Evolutionary conservation across 2,888 invertebrate genomes (phyloP), one percentile per base, ranked within the genome.

Genomic region (Eurytoma adleriae): DNA sequence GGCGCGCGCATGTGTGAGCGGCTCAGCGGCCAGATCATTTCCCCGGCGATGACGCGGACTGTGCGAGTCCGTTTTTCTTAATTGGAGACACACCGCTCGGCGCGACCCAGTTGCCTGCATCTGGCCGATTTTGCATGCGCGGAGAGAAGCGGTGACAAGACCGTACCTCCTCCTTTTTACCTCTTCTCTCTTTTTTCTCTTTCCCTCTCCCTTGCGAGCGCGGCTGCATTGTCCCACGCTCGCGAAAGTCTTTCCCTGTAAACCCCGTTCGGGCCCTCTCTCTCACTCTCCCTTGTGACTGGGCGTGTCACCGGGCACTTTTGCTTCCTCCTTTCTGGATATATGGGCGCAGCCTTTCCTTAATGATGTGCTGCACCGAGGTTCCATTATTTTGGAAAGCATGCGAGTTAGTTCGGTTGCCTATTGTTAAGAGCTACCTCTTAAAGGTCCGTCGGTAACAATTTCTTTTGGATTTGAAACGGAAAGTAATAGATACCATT

Each of bases 81-180:
- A 86, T 85, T 85, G 84, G 85, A 69, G 62, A 52, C 40, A 18
- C 57, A 59, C 50, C n/a, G 52, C 54, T 52, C 59, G 40, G 81
- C 78, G 73, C 83, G 85, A 85, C 84, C 85, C 83, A 86, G 83
- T 84, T 85, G 83, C 83, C 81, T 79, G 83, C 77, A 83, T 85
- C 83, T 82, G 79, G 78, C 80, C 80, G 82, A 18, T 48, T 48
- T 48, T 71, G 48, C n/a, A 70, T 57, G n/a, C 24, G 18, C 12
- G 56, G 57, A 40, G 64, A 74, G 16, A 56, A 56, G 66, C 24
- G 61, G 66, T 14, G 48, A 24, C 48, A 56, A 20, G 24, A 40
- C 40, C 30, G 30, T 30, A 30, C 30, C 40, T 40, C 10, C 40
- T 40, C 40, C 10, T 40, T 40, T 10, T 40, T 40, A 40, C 40